Evolutionary conservation across 2,888 invertebrate genomes (phyloP).

Genomic region (Chaetogeoica ovagalla): DNA sequence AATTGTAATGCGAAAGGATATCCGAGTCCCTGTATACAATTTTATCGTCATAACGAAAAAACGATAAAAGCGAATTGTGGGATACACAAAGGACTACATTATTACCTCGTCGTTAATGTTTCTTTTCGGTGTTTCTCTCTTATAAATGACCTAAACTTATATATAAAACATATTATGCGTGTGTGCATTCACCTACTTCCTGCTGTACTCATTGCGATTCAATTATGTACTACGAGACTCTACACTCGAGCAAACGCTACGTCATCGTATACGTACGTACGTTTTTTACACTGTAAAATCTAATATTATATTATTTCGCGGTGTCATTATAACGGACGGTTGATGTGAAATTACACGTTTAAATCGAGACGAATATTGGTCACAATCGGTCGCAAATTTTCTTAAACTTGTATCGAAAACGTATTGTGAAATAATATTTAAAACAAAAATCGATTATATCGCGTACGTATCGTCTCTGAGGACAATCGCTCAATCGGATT

Average conservation of each 20-base stretch:
- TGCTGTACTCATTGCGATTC: neutral
- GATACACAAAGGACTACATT: neutral
- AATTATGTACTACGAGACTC: neutral
- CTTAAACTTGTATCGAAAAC: no score
- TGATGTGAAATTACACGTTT: no score
- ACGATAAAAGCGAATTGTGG: slow-evolving; percentile 9
- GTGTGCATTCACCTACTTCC: neutral
- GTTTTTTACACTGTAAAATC: no score
- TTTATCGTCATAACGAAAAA: slow-evolving; percentile 13
- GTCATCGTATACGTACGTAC: neutral
- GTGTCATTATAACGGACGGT: neutral
- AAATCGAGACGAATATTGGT: no score
- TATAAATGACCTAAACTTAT: neutral
- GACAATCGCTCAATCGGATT: no score
- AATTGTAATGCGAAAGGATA: neutral
- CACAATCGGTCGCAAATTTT: no score
- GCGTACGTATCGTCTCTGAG: no score
- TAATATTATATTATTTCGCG: neutral
- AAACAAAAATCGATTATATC: no score
- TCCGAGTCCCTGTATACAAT: neutral
- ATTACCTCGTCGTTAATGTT: neutral
- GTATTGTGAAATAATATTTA: no score
- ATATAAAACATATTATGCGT: no score
- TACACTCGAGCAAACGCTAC: no score
- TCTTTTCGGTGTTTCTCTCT: neutral